phyloP scores from a whole-genome alignment of 2,888 invertebrate genomes.

The Clivina fossor region DNA sequence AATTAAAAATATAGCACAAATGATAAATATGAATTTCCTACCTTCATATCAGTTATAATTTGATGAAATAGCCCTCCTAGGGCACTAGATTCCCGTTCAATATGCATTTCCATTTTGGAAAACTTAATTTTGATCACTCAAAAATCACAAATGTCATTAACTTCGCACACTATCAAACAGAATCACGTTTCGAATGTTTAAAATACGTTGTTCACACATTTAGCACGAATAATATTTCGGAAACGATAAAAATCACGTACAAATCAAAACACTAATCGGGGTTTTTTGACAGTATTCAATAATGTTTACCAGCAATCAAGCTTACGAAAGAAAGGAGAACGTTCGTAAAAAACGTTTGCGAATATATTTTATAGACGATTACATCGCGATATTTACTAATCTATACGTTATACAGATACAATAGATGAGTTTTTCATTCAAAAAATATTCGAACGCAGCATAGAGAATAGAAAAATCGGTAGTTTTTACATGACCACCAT shows the following conservation, averaged over 20 bases:
- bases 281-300: constrained; percentile 6
- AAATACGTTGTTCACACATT: neutral
- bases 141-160: constrained; percentile 40
- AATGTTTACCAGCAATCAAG: constrained; percentile 10
- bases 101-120: constrained; percentile 66
- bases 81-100: constrained; percentile 84
- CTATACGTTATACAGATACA: constrained; percentile 8
- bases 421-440: constrained; percentile 29
- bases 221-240: neutral
- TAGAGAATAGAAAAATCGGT: constrained; percentile 18
- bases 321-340: constrained; percentile 6
- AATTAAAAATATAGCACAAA: neutral
- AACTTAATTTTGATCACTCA: constrained; percentile 54
- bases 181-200: too few species aligned
- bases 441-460: constrained; percentile 12
- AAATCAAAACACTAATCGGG: neutral
- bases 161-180: too few species aligned
- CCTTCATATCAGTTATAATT: constrained; percentile 96
- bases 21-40: constrained; percentile 54
- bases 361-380: constrained; percentile 1
- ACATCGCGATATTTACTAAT: constrained; percentile 20
- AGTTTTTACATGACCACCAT: constrained; percentile 25
- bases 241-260: neutral
- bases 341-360: constrained; percentile 7
- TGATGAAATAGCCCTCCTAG: constrained; percentile 93